Evolutionary conservation across 2,113 vertebrate genomes (phyloP), one percentile per base, ranked within the genome.

Genomic region (Myanophis thanlyinensis): DNA sequence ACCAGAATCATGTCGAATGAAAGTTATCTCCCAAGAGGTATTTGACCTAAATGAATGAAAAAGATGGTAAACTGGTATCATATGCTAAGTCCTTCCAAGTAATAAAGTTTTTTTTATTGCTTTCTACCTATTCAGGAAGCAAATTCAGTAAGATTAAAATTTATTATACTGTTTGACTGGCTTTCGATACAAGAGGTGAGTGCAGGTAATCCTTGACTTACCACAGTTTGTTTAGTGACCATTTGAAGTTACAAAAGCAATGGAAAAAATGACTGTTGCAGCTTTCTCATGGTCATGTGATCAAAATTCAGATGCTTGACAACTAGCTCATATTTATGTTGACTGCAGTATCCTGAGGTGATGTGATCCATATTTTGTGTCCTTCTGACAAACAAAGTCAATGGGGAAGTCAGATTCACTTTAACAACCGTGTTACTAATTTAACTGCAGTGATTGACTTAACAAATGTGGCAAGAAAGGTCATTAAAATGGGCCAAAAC

Each of bases 11-110:
- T 97, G 97, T 86, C 98, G 97, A 96, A 99, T 98, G 94, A 99
- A 99, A 85, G 98, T 98, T 84, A 99, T 98, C 93, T 99, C 99
- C 97, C 98, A 99, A 4, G 98, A 97, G 25, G 98, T 97, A 94
- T 99, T 98, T 11, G 98, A 98, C 97, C 99, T 99, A 94, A 35
- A 94, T 95, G 91, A 44, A 95, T 89, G 59, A 97, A 95, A 96
- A 13, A 94, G 93, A 90, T 92, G 40, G 22, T 25, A 73, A 44
- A 48, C 18, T 48, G 22, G 56, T 25, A 46, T 2, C 23, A 27
- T 12, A 62, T 48, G 5, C 0, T 47, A 0, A 0, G 35, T 18
- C 22, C 35, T 47, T 89, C 0, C 0, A 30, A 35, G 85, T 25
- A 87, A 8, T 15, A 0, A n/a, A 0, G 0, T 9, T 22, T 15